phyloP scores from a whole-genome alignment of 1,140 invertebrate genomes.

The Phortica variegata region DNA sequence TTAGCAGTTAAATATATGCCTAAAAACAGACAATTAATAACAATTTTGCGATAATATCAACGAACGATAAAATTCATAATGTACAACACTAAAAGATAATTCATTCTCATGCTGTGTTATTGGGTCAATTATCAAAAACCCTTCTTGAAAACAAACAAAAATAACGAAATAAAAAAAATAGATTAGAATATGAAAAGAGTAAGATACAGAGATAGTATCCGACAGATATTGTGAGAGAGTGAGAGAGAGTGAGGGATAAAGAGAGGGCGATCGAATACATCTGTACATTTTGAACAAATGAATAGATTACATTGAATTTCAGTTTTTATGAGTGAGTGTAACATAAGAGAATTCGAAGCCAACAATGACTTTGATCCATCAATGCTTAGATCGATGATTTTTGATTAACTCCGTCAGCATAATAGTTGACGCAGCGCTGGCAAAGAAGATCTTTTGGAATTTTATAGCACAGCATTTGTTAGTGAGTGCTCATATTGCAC shows the following conservation, averaged over 20 bases:
- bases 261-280: not conserved
- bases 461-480: slow-evolving; percentile 29
- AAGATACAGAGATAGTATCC: too few relatives aligned
- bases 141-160: too few relatives aligned
- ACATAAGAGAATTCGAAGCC: slow-evolving; percentile 6
- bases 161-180: too few relatives aligned
- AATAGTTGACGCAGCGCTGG: slow-evolving; percentile 37
- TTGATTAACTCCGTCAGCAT: slow-evolving; percentile 9
- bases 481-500: slow-evolving; percentile 11
- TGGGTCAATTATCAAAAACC: slow-evolving; percentile 41
- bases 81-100: too few relatives aligned
- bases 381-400: slow-evolving; percentile 8
- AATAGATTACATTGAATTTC: slow-evolving; percentile 53
- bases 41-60: slow-evolving; percentile 50
- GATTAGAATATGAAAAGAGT: too few relatives aligned
- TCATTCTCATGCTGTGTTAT: slow-evolving; percentile 48
- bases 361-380: not conserved
- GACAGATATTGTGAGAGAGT: not conserved
- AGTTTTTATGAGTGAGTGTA: slow-evolving; percentile 42
- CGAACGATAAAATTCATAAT: slow-evolving; percentile 36
- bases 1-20: too few relatives aligned
- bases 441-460: slow-evolving; percentile 14
- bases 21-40: slow-evolving; percentile 36
- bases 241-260: not conserved
- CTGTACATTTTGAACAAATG: slow-evolving; percentile 31